phyloP scores from a whole-genome alignment of 2,113 vertebrate species.

The Ailuropoda melanoleuca region DNA sequence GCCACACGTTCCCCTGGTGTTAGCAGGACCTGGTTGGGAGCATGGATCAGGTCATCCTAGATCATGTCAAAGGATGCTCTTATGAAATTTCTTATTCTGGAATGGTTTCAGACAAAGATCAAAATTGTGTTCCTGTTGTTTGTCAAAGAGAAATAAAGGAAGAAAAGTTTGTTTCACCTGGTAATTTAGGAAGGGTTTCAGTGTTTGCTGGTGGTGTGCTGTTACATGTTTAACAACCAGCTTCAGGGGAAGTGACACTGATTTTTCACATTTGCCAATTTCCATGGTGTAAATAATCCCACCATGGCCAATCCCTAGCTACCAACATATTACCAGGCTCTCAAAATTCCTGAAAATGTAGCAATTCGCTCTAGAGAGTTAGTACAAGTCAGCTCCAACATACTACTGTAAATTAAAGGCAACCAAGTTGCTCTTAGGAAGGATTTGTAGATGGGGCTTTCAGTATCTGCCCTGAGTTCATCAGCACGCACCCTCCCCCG shows the following conservation, averaged over 20 bases:
- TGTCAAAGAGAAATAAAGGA: not conserved
- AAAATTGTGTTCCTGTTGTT: not conserved
- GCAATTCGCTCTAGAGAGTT: not conserved
- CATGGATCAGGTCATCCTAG: conserved; percentile 37
- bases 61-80: conserved; percentile 15
- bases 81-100: conserved; percentile 35
- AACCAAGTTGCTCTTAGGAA: not conserved
- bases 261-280: not conserved
- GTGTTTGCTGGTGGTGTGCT: not conserved
- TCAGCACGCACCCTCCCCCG: not conserved
- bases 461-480: not conserved
- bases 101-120: conserved; percentile 12
- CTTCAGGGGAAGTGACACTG: not conserved
- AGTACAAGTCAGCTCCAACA: not conserved
- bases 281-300: not conserved
- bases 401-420: too few relatives aligned
- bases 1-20: not conserved
- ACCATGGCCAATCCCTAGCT: not conserved
- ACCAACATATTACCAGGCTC: not conserved
- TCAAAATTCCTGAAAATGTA: not conserved
- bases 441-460: not conserved
- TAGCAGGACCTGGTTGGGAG: conserved; percentile 37
- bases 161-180: not conserved
- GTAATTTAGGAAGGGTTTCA: not conserved
- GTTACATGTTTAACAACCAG: not conserved